These are phyloP conservation scores for Enteromius trimaculatus DNA, from an alignment of 2,797 vertebrate genomes.

Conservation along the genomic window DNA sequence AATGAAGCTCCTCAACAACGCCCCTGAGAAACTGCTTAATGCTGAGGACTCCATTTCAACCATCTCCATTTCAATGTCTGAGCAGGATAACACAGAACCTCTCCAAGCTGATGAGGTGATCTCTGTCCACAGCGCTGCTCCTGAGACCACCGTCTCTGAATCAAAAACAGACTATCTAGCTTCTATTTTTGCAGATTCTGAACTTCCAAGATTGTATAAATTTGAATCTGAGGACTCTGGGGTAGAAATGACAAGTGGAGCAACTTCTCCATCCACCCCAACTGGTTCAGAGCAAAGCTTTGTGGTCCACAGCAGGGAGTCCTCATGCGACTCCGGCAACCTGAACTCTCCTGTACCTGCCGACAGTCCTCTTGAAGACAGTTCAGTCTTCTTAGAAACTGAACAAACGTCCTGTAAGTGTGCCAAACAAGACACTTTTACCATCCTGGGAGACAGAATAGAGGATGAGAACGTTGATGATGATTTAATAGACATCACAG, in stretches of 20 bases:
- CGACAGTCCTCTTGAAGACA: constrained; percentile 66
- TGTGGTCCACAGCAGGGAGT: constrained; percentile 85
- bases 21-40: constrained; percentile 63
- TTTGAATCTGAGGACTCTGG: constrained; percentile 89
- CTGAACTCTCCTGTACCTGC: constrained; percentile 70
- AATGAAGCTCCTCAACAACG: constrained; percentile 82
- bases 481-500: constrained; percentile 29
- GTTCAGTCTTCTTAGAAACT: constrained; percentile 61
- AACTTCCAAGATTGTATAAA: constrained; percentile 81
- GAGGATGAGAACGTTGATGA: constrained; percentile 43
- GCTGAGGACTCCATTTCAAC: constrained; percentile 67
- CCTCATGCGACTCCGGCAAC: constrained; percentile 83
- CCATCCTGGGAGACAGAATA: constrained; percentile 39
- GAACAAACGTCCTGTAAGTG: constrained; percentile 39
- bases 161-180: constrained; percentile 70
- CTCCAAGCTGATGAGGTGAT: constrained; percentile 57
- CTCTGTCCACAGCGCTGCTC: constrained; percentile 45
- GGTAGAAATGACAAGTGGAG: constrained; percentile 85
- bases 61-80: constrained; percentile 62
- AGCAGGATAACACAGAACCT: constrained; percentile 59
- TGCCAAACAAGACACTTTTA: constrained; percentile 46
- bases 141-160: constrained; percentile 50
- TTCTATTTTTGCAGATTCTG: constrained; percentile 73
- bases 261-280: constrained; percentile 84
- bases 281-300: constrained; percentile 86